Percentiles rank a stretch among this genome's conserved stretches.
These are phyloP conservation scores for Hymenopus coronatus DNA, from an alignment of 2,888 invertebrate species.

Conservation along the genomic window DNA sequence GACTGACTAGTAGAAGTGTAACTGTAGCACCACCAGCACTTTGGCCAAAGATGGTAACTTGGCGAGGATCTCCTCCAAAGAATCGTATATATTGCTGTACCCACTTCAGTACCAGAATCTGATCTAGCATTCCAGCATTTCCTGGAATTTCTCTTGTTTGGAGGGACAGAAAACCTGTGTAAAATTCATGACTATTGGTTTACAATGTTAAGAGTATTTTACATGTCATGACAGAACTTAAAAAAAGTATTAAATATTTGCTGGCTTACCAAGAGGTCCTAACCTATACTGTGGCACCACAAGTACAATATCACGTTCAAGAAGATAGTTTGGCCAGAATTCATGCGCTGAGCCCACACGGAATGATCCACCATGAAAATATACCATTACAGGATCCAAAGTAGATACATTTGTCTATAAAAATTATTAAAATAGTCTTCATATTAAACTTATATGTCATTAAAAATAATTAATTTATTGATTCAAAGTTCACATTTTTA, in stretches of 20 bases:
- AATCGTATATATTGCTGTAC: constrained; percentile 49
- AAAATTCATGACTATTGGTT: background rate
- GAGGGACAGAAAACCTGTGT: constrained; percentile 51
- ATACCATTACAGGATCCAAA: constrained; percentile 46
- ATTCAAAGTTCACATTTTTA: too few species aligned
- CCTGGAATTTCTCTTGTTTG: constrained; percentile 51
- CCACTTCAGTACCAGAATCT: constrained; percentile 53
- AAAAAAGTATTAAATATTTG: background rate
- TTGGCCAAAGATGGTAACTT: constrained; percentile 54
- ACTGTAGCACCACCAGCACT: constrained; percentile 53
- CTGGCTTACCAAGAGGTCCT: constrained; percentile 48
- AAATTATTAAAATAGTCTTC: too few species aligned
- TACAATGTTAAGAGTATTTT: background rate
- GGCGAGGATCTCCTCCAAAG: constrained; percentile 53
- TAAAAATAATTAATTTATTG: too few species aligned
- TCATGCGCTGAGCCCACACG: constrained; percentile 44
- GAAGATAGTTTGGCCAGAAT: constrained; percentile 42
- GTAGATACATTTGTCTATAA: background rate
- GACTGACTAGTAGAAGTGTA: constrained; percentile 48
- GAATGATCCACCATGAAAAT: constrained; percentile 50
- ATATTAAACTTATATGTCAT: too few species aligned
- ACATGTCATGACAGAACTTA: background rate
- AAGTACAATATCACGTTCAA: constrained; percentile 51
- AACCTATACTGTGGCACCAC: constrained; percentile 53
- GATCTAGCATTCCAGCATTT: constrained; percentile 54